Evolutionary conservation across 2,888 invertebrate species (phyloP).

Genomic region (Lordiphosa andalusiaca): DNA sequence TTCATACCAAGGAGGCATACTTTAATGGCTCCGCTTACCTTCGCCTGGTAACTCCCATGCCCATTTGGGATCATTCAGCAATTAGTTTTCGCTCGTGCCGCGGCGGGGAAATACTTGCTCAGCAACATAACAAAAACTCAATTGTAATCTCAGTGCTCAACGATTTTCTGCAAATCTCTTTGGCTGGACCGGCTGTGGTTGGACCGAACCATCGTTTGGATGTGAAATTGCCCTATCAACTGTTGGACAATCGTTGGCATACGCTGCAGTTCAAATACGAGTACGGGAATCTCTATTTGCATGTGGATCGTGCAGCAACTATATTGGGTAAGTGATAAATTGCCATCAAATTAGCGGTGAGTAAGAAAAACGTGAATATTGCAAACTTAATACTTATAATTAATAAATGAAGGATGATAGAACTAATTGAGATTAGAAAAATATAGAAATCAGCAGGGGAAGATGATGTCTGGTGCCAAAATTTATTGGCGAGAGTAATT

Average conservation of each 20-base stretch:
- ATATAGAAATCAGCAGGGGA: background rate
- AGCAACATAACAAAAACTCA: constrained; percentile 85
- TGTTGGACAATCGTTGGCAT: constrained; percentile 92
- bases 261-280: constrained; percentile 80
- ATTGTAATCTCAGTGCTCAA: constrained; percentile 83
- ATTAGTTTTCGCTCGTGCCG: constrained; percentile 91
- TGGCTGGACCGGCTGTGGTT: constrained; percentile 80
- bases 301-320: constrained; percentile 79
- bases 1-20: constrained; percentile 86
- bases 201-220: constrained; percentile 83
- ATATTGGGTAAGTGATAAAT: constrained; percentile 76
- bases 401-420: background rate
- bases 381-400: constrained; percentile 5
- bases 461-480: too few species aligned
- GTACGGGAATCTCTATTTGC: constrained; percentile 79
- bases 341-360: background rate
- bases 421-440: background rate
- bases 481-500: too few species aligned
- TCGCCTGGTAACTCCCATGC: constrained; percentile 86
- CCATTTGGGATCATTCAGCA: constrained; percentile 89
- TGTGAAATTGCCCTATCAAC: constrained; percentile 84
- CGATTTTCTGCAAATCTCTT: constrained; percentile 83
- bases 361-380: constrained; percentile 23
- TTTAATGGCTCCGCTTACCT: constrained; percentile 91
- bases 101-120: constrained; percentile 87